A percentile compares a stretch with the other conserved stretches of the same genome.
phyloP scores from a whole-genome alignment of 2,797 vertebrate genomes.

The Clamator glandarius region DNA sequence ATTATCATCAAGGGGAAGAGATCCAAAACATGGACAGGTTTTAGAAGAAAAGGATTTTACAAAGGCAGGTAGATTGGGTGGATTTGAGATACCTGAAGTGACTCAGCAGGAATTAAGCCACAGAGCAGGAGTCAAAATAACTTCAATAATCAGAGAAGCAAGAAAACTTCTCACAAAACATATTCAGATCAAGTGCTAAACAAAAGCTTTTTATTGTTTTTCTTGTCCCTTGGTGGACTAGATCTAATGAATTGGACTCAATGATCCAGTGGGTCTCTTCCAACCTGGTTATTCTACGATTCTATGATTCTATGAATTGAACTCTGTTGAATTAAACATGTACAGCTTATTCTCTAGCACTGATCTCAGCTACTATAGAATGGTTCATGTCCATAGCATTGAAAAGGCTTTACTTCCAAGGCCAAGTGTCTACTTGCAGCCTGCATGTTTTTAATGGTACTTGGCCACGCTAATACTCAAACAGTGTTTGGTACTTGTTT shows the following conservation, averaged over 20 bases:
- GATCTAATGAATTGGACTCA: background rate
- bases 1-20: background rate
- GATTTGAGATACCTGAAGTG: background rate
- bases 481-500: background rate
- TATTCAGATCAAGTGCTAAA: background rate
- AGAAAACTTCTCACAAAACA: background rate
- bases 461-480: background rate
- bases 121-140: background rate
- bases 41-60: background rate
- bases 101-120: slow-evolving; percentile 3
- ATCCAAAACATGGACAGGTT: background rate
- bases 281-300: no score
- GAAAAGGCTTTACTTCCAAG: background rate
- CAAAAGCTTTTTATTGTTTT: background rate
- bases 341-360: background rate
- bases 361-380: background rate
- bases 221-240: background rate
- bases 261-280: no score
- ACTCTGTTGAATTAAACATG: background rate
- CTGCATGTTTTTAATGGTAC: background rate
- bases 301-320: no score
- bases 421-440: background rate
- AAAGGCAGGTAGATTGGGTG: background rate
- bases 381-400: background rate
- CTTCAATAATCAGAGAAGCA: background rate